These are phyloP conservation scores for Eurypyga helias DNA, from an alignment of 2,113 vertebrate genomes.

Conservation along the genomic window DNA sequence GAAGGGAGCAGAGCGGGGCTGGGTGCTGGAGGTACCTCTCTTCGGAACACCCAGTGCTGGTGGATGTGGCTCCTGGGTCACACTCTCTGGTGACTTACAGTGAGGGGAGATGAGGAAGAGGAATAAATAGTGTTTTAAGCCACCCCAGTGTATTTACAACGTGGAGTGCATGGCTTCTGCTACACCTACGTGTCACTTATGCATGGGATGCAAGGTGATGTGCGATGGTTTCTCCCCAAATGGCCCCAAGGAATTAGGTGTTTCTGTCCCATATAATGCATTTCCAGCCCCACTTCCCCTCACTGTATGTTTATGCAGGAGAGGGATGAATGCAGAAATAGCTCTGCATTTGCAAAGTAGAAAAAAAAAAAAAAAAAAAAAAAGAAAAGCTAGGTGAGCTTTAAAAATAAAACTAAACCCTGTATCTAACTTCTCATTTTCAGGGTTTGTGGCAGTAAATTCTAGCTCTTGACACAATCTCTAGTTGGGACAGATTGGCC, in stretches of 20 bases:
- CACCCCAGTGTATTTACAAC: background rate
- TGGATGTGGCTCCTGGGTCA: background rate
- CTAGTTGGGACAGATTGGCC: constrained; percentile 39
- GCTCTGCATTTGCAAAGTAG: background rate
- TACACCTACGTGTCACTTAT: fast-evolving
- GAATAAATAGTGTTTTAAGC: background rate
- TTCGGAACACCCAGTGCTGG: background rate
- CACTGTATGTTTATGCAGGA: background rate
- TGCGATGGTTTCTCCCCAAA: fast-evolving
- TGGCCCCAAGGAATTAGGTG: background rate
- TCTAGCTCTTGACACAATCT: background rate
- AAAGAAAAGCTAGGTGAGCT: background rate
- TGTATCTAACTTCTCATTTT: background rate
- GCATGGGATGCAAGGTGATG: background rate
- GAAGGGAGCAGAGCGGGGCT: background rate
- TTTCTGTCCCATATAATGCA: background rate
- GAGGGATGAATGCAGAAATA: background rate
- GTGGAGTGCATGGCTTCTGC: background rate
- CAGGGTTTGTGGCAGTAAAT: constrained; percentile 20
- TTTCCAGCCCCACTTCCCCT: background rate
- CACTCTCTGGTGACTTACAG: fast-evolving
- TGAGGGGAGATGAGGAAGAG: background rate
- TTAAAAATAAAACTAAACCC: background rate
- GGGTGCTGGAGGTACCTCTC: background rate
- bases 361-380: background rate